A percentile compares a stretch with the other conserved stretches of the same genome.
phyloP scores from a whole-genome alignment of 2,113 vertebrate genomes.

The Falco punctatus region DNA sequence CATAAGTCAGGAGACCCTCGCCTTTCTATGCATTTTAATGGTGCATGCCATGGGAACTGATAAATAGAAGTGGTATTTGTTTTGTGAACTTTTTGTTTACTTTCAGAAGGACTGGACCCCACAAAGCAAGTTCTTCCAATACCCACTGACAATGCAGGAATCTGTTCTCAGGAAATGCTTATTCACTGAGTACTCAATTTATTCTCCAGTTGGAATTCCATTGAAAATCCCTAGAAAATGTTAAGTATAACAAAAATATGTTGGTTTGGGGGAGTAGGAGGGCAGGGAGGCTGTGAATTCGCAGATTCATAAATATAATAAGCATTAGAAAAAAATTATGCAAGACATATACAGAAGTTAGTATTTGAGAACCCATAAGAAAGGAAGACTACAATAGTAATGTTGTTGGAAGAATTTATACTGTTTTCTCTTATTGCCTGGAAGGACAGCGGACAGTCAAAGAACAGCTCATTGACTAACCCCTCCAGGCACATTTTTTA shows the following conservation, averaged over 20 bases:
- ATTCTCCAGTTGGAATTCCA: background rate
- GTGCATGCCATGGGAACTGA: background rate
- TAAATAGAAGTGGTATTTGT: background rate
- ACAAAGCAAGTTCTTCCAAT: background rate
- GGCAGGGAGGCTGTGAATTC: background rate
- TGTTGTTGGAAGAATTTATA: background rate
- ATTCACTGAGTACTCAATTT: background rate
- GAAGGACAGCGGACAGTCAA: background rate
- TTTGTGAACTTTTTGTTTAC: background rate
- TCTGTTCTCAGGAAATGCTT: background rate
- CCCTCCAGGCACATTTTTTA: background rate
- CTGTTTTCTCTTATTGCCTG: background rate
- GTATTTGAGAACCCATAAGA: background rate
- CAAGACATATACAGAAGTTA: background rate
- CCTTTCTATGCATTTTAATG: background rate
- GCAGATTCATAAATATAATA: background rate
- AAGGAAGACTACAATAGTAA: background rate
- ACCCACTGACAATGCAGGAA: background rate
- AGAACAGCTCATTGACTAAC: background rate
- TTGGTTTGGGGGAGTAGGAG: fast-evolving
- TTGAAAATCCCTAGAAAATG: background rate
- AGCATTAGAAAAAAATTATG: background rate
- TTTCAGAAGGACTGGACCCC: background rate
- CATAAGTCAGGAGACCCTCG: background rate
- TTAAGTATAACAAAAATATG: background rate